Evolutionary conservation across 2,888 invertebrate species (phyloP).

Genomic region (Plagodis pulveraria): DNA sequence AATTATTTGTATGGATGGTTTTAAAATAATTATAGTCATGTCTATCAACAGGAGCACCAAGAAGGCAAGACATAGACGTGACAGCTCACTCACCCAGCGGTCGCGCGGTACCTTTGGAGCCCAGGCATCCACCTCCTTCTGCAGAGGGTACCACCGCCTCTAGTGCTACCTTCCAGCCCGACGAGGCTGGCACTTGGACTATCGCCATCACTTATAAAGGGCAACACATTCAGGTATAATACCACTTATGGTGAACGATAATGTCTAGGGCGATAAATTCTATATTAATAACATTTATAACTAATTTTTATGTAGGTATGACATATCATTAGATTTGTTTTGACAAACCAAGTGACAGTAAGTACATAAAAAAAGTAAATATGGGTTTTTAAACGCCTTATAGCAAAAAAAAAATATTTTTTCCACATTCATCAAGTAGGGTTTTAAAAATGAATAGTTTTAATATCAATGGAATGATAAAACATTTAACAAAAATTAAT

Average conservation of each 20-base stretch:
- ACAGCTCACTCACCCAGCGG: conserved; percentile 97
- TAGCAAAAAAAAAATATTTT: too few species aligned
- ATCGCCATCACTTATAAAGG: conserved; percentile 98
- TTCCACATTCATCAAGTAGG: too few species aligned
- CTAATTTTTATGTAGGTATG: too few species aligned
- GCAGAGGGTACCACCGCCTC: conserved; percentile 93
- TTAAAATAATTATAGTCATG: not conserved
- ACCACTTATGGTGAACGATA: not conserved
- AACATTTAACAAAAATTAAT: too few species aligned
- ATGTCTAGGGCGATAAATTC: too few species aligned
- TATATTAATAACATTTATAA: too few species aligned
- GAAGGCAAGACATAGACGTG: conserved; percentile 94
- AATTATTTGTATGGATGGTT: not conserved
- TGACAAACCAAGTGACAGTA: too few species aligned
- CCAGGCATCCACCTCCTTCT: conserved; percentile 89
- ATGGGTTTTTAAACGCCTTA: too few species aligned
- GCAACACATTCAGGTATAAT: conserved; percentile 93
- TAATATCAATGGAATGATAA: too few species aligned
- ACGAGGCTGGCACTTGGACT: conserved; percentile 98
- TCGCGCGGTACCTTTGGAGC: conserved; percentile 85
- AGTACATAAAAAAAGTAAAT: too few species aligned
- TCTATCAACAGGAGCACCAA: conserved; percentile 86
- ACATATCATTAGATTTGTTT: too few species aligned
- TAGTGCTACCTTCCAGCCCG: conserved; percentile 98
- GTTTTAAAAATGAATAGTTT: too few species aligned